Evolutionary conservation across 2,888 invertebrate species (phyloP).

Genomic region (Orchesellides sinensis): DNA sequence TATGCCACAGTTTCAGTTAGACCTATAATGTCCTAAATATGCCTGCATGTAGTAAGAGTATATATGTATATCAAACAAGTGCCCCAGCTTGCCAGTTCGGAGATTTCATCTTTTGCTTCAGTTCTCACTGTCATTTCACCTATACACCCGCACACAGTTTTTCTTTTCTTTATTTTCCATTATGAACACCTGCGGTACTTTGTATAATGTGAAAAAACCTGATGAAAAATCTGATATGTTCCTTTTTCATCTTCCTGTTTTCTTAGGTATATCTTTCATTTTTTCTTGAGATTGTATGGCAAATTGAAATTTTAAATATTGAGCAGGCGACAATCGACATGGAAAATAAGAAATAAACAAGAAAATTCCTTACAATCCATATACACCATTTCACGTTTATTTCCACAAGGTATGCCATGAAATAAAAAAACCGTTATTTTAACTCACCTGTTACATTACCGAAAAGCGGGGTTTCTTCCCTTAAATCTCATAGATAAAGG

Average conservation of each 20-base stretch:
- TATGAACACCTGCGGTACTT: not conserved
- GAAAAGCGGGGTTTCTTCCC: constrained; percentile 22
- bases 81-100: no score
- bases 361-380: not conserved
- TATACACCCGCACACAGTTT: not conserved
- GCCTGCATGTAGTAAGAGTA: no score
- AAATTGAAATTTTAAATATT: constrained; percentile 50
- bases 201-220: not conserved
- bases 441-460: constrained; percentile 51
- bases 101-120: constrained; percentile 3
- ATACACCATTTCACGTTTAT: constrained; percentile 12
- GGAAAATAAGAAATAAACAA: constrained; percentile 9
- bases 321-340: constrained; percentile 31
- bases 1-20: no score
- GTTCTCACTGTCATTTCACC: not conserved
- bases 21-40: no score
- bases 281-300: constrained; percentile 6
- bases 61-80: no score
- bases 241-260: not conserved
- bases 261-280: not conserved
- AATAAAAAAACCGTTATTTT: no score
- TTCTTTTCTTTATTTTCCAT: no score
- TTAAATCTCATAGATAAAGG: constrained; percentile 23
- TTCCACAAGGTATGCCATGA: not conserved
- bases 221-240: not conserved